Percentiles rank a stretch among this genome's conserved stretches.
These are phyloP conservation scores for Periophthalmus modestus DNA, from an alignment of 2,113 vertebrate species.

Conservation along the genomic window DNA sequence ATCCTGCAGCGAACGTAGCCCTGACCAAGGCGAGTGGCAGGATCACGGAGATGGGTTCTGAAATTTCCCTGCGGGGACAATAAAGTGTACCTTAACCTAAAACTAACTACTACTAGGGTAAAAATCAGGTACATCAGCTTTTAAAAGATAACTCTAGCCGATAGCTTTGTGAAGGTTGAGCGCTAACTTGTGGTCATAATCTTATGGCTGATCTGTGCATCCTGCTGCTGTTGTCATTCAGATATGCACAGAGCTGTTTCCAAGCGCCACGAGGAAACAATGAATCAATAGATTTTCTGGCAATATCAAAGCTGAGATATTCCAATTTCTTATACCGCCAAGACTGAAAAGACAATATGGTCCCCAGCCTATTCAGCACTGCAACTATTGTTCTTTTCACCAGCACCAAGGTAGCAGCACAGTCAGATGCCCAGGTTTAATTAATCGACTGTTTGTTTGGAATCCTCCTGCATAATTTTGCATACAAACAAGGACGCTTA, in stretches of 20 bases:
- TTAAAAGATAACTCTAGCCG: too few relatives aligned
- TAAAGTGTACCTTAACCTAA: too few relatives aligned
- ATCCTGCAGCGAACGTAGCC: too few relatives aligned
- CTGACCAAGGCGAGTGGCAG: too few relatives aligned
- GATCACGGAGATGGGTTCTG: too few relatives aligned
- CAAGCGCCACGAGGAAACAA: background rate
- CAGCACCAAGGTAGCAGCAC: slow-evolving; percentile 32
- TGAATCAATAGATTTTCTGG: slow-evolving; percentile 21
- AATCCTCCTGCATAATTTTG: slow-evolving; percentile 9
- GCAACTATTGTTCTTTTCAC: slow-evolving; percentile 46
- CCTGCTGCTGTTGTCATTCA: slow-evolving; percentile 14
- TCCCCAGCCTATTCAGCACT: slow-evolving; percentile 40
- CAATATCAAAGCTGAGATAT: slow-evolving; percentile 36
- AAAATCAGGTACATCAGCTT: too few relatives aligned
- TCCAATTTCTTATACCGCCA: slow-evolving; percentile 13
- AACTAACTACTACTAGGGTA: too few relatives aligned
- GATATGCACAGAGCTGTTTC: slow-evolving; percentile 8
- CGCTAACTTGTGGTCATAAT: background rate
- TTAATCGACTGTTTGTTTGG: slow-evolving; percentile 49
- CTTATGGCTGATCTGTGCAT: background rate
- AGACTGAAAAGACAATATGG: slow-evolving; percentile 49
- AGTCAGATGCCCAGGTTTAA: slow-evolving; percentile 13
- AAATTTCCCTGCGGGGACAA: too few relatives aligned
- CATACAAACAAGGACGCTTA: background rate
- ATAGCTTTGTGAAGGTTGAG: too few relatives aligned